Percentiles rank a stretch among this genome's conserved stretches.
These are phyloP conservation scores for Flabesymbios commensalis DNA, from an alignment of 2,888 invertebrate species.

Conservation along the genomic window DNA sequence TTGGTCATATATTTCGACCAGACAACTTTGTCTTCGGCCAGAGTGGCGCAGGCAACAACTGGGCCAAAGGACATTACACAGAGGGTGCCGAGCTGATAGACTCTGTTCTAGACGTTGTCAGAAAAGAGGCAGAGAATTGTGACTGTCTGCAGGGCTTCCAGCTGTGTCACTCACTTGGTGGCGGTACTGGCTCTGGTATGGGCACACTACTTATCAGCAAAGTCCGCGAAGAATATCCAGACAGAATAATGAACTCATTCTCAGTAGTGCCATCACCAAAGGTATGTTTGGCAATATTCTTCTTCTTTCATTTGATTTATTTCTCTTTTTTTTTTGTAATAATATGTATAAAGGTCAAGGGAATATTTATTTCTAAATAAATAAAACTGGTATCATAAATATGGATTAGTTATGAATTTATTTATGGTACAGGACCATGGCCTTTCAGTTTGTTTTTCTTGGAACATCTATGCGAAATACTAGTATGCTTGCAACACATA, in stretches of 20 bases:
- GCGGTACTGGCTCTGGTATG: conserved; percentile 85
- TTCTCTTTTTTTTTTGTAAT: neutral
- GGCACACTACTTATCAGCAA: conserved; percentile 91
- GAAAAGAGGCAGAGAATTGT: conserved; percentile 57
- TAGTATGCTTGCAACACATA: too few relatives aligned
- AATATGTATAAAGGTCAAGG: neutral
- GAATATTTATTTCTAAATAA: too few relatives aligned
- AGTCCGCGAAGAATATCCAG: conserved; percentile 96
- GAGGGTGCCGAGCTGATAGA: conserved; percentile 59
- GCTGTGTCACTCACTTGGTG: conserved; percentile 73
- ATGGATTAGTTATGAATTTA: too few relatives aligned
- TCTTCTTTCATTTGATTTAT: neutral
- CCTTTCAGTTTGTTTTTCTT: too few relatives aligned
- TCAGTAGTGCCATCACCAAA: conserved; percentile 88
- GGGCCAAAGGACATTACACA: conserved; percentile 77
- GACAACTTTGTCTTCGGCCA: conserved; percentile 87
- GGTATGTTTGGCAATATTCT: conserved; percentile 41
- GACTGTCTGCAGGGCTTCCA: conserved; percentile 72
- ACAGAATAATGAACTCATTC: conserved; percentile 97
- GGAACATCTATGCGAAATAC: too few relatives aligned
- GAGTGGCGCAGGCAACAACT: conserved; percentile 80
- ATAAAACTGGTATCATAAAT: too few relatives aligned
- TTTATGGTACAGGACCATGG: too few relatives aligned
- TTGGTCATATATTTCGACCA: conserved; percentile 91
- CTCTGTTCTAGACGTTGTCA: conserved; percentile 56